phyloP scores from a whole-genome alignment of 2,888 invertebrate genomes.

The Calephelis perditalis region DNA sequence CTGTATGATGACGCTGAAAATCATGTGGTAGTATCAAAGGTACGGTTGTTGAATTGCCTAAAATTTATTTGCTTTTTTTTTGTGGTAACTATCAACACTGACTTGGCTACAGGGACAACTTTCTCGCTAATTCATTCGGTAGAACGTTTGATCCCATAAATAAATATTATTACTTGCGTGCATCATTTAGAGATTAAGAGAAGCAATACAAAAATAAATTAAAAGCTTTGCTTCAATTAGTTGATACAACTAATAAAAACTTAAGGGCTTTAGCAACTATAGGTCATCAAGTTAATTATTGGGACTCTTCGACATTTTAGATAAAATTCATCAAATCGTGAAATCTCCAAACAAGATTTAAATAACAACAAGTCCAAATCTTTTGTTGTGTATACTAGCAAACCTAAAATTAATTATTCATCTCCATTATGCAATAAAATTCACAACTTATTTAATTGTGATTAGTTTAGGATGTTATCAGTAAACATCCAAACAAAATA shows the following conservation, averaged over 20 bases:
- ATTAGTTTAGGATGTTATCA: constrained; percentile 18
- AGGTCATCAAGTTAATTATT: constrained; percentile 22
- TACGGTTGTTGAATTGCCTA: constrained; percentile 2
- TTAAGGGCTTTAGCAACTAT: constrained; percentile 25
- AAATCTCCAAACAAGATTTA: too few relatives aligned
- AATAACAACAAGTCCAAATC: too few relatives aligned
- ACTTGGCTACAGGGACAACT: constrained; percentile 8
- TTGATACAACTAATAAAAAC: constrained; percentile 27
- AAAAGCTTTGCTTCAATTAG: constrained; percentile 23
- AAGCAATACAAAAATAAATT: constrained; percentile 27
- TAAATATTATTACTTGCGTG: constrained; percentile 15
- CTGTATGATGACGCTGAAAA: neutral
- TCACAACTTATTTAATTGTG: constrained; percentile 21
- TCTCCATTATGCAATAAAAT: constrained; percentile 16
- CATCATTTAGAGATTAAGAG: neutral
- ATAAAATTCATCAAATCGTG: too few relatives aligned
- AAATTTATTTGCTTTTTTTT: neutral
- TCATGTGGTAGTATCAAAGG: neutral
- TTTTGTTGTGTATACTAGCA: too few relatives aligned
- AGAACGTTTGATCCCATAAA: neutral
- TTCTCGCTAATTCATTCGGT: neutral
- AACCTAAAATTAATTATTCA: too few relatives aligned
- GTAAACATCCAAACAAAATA: constrained; percentile 17
- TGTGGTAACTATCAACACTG: constrained; percentile 1
- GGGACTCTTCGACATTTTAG: constrained; percentile 18